Evolutionary conservation across 2,888 invertebrate species (phyloP), one percentile per base, ranked within the genome.

Genomic region (Metacarcinus magister): DNA sequence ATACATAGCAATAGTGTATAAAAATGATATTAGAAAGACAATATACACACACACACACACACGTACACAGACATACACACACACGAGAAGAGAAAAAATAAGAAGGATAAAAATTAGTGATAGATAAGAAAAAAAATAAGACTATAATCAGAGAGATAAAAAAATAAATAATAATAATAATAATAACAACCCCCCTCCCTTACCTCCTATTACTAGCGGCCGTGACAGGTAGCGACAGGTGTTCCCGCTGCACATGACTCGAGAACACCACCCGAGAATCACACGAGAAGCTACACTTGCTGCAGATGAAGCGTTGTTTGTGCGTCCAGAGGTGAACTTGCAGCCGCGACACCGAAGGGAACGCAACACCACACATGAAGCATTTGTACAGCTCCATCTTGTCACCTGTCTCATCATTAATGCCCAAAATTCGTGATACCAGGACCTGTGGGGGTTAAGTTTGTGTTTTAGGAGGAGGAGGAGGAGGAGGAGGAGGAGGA

Each of bases 381-480:
- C 96, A 96, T 89, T 96, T 96, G 87, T 96, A 96, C 0, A 96
- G 93, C 87, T 96, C 96, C 92, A 96, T 96, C 87, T 96, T 96
- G 92, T 96, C 96, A 2, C 96, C 96, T 5, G 96, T 96, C 48
- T 96, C 96, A 43, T 96, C 96, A 48, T 96, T 96, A 2, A 96
- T 44, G 23, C 96, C 96, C 28, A 96, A 89, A 23, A 96, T 96
- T 43, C 96, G 48, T 4, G 96, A 95, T 87, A 96, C 96, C 48
- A 96, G 90, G 44, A 96, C 96, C 96, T 96, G 95, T 8, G 46
- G 39, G 90, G 39, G 16, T 44, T 90, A 32, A 46, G 28, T 2
- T 32, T 92, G 19, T 16, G 28, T 32, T 13, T 48, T 5, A 39
- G 39, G 39, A 39, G 39, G 39, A 39, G 39, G 39, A 39, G 2